Evolutionary conservation across 2,113 vertebrate species (phyloP).

Genomic region (Pseudopodoces humilis): DNA sequence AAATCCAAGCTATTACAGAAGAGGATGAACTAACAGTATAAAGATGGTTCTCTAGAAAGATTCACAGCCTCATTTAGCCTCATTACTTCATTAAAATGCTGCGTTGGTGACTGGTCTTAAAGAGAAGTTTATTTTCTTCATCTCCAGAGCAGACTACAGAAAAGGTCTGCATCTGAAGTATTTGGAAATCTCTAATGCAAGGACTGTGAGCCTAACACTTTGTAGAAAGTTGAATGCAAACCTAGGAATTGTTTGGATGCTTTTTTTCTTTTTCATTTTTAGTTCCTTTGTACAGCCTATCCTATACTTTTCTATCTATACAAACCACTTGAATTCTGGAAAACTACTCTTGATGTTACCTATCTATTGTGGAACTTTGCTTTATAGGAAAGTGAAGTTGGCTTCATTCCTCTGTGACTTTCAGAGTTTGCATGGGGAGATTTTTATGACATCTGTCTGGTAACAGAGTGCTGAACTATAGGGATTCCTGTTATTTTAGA

Average conservation of each 20-base stretch:
- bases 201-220: background rate
- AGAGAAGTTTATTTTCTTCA: background rate
- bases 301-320: background rate
- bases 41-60: background rate
- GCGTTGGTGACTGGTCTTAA: background rate
- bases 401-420: background rate
- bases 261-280: background rate
- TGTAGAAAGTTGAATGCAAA: background rate
- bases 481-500: background rate
- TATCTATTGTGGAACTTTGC: background rate
- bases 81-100: background rate
- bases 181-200: background rate
- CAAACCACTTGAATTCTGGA: background rate
- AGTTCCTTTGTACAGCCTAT: background rate
- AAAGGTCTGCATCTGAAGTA: background rate
- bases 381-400: background rate
- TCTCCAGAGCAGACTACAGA: background rate
- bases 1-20: background rate
- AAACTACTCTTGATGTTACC: background rate
- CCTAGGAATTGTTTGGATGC: background rate
- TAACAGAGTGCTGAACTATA: background rate
- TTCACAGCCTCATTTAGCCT: background rate
- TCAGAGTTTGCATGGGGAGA: background rate
- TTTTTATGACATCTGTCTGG: background rate
- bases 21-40: background rate